Percentiles rank a stretch among this genome's conserved stretches.
These are phyloP conservation scores for Pelobates cultripes DNA, from an alignment of 2,797 vertebrate genomes.

Conservation along the genomic window DNA sequence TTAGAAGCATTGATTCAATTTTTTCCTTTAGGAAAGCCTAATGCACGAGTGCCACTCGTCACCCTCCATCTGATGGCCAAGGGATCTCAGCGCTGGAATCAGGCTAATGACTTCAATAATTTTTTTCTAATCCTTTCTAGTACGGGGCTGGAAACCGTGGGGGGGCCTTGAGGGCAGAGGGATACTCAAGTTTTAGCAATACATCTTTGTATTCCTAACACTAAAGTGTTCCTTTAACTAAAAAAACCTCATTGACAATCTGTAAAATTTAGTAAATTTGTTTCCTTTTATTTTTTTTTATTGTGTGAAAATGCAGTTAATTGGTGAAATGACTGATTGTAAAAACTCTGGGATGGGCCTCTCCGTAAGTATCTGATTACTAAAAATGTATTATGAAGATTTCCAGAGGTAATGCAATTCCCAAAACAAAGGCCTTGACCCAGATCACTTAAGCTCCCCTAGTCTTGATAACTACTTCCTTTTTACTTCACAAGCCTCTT, in stretches of 20 bases:
- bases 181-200: too few species aligned
- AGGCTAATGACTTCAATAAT: too few species aligned
- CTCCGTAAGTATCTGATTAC: conserved; percentile 36
- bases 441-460: conserved; percentile 16
- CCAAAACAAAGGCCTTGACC: conserved; percentile 26
- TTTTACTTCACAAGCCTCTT: conserved; percentile 22
- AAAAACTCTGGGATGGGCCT: background rate
- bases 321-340: background rate
- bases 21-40: too few species aligned
- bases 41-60: too few species aligned
- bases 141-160: too few species aligned
- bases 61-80: too few species aligned
- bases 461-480: conserved; percentile 19
- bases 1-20: too few species aligned
- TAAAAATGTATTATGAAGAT: conserved; percentile 13
- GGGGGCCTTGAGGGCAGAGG: too few species aligned
- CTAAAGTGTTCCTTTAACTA: too few species aligned
- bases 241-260: background rate
- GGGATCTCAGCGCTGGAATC: too few species aligned
- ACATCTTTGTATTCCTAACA: too few species aligned
- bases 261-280: background rate
- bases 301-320: conserved; percentile 1
- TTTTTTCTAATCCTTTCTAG: too few species aligned
- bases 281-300: background rate
- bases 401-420: conserved; percentile 25